Conservation (phyloP, 2,113 vertebrate species). For the Melanocharis versteri region DNA sequence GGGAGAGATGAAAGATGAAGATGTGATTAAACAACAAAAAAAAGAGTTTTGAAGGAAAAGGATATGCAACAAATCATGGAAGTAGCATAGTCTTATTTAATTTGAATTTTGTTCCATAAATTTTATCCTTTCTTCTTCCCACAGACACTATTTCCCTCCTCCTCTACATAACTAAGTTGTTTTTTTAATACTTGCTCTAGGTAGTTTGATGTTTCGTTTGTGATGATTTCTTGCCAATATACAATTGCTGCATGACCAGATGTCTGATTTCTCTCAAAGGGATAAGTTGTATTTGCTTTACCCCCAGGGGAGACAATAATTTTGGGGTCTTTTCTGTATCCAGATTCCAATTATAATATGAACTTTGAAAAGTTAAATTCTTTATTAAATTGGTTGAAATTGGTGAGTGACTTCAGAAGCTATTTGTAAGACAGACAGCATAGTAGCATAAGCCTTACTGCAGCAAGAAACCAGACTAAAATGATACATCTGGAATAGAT, state of each 20-base stretch:
- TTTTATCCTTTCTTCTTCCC: background rate
- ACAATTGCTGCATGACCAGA: background rate
- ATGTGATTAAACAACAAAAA: background rate
- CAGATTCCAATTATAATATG: background rate
- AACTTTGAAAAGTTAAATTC: background rate
- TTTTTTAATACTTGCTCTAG: background rate
- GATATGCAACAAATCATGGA: background rate
- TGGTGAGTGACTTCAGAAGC: background rate
- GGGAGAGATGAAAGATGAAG: background rate
- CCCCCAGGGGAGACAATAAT: background rate
- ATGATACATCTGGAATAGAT: slow-evolving; percentile 33
- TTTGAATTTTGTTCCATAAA: background rate
- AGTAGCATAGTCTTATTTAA: background rate
- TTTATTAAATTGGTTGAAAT: background rate
- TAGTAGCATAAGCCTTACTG: background rate
- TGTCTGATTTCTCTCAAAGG: background rate
- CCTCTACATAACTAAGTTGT: background rate
- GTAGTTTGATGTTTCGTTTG: background rate
- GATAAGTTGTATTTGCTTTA: background rate
- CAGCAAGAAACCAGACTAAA: background rate
- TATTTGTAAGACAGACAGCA: background rate
- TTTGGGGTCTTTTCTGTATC: background rate
- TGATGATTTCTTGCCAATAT: background rate
- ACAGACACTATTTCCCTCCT: background rate
- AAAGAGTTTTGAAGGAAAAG: background rate